Conservation (phyloP, 2,113 vertebrate genomes). For the Syrmaticus mikado region DNA sequence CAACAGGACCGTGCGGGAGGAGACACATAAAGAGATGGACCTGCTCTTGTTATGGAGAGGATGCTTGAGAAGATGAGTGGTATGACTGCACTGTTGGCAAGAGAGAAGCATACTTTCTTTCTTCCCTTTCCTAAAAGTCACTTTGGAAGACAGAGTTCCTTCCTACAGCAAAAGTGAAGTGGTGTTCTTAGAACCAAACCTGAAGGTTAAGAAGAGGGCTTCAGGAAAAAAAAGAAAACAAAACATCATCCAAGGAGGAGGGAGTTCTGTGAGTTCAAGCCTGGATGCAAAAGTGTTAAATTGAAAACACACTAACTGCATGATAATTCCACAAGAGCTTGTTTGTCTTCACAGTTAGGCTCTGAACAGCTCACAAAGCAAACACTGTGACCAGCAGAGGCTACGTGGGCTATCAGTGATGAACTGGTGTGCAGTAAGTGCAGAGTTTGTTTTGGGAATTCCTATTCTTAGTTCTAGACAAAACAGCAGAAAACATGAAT, state of each 20-base stretch:
- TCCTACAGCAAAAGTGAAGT: not conserved
- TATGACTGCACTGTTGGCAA: not conserved
- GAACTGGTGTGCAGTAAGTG: not conserved
- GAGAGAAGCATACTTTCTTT: not conserved
- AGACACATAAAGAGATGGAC: accelerated
- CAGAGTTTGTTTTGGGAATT: not conserved
- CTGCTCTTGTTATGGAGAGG: not conserved
- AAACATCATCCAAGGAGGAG: not conserved
- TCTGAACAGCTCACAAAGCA: not conserved
- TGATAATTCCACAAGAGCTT: not conserved
- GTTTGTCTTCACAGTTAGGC: not conserved
- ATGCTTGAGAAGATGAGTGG: not conserved
- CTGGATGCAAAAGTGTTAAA: not conserved
- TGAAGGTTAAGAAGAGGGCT: not conserved
- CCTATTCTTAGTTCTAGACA: not conserved
- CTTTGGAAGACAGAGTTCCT: not conserved
- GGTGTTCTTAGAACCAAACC: not conserved
- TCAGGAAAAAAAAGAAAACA: not conserved
- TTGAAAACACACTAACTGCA: not conserved
- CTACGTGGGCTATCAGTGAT: not conserved
- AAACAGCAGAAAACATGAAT: not conserved
- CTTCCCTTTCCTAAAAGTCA: not conserved
- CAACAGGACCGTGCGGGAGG: not conserved
- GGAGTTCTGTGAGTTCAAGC: not conserved
- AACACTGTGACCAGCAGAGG: not conserved